Conservation (phyloP, 2,113 vertebrate genomes). For the Lontra canadensis region DNA sequence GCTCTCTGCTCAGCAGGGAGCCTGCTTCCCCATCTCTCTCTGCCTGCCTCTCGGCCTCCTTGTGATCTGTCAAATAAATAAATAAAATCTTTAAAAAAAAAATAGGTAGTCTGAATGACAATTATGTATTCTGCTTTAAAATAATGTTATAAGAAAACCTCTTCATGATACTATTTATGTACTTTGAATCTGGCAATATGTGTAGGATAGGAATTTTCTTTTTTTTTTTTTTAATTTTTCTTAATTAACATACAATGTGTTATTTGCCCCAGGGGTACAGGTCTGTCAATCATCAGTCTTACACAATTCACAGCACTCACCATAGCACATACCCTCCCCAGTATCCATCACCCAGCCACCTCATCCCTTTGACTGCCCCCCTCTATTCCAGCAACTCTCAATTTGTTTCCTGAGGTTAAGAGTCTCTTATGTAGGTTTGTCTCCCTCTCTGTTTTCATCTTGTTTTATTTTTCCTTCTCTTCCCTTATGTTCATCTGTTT, state of each 20-base stretch:
- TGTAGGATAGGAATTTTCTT: not conserved
- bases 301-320: too few relatives aligned
- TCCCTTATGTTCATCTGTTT: not conserved
- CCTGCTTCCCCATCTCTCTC: too few relatives aligned
- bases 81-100: too few relatives aligned
- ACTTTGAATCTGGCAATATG: not conserved
- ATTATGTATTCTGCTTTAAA: not conserved
- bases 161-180: not conserved
- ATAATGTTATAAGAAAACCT: conserved; percentile 4
- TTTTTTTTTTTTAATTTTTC: not conserved
- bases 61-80: too few relatives aligned
- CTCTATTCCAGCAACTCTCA: not conserved
- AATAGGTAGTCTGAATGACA: not conserved
- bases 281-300: too few relatives aligned
- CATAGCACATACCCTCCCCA: too few relatives aligned
- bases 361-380: too few relatives aligned
- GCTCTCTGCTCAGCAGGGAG: too few relatives aligned
- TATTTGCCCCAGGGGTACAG: too few relatives aligned
- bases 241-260: too few relatives aligned
- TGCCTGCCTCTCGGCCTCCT: too few relatives aligned
- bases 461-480: not conserved
- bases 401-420: not conserved
- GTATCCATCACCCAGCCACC: too few relatives aligned
- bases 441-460: not conserved
- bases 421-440: not conserved